Evolutionary conservation across 2,797 vertebrate species (phyloP), one percentile per base, ranked within the genome.

Genomic region (Hoplostethus atlanticus): DNA sequence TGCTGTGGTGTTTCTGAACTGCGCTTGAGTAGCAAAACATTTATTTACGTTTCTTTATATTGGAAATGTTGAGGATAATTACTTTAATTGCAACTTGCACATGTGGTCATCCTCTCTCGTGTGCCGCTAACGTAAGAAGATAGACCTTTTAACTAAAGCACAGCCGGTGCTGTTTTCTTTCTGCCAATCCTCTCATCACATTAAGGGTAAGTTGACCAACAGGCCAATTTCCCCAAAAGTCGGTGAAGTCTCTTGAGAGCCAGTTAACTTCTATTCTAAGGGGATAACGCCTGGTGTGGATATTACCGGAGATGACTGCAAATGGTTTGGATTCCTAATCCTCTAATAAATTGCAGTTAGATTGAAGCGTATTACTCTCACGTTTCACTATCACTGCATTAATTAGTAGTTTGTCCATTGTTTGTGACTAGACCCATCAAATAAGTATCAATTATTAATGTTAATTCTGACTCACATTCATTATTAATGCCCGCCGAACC

Each of bases 381-480:
- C 53, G 50, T 74, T 65, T 73, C 10, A 46, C 30, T 62, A 30
- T 68, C 42, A 11, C 67, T 65, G 84, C 67, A 65, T 80, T 84
- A 85, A 85, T 82, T 81, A 68, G 51, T 25, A 42, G 76, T 65
- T 76, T 46, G 44, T 62, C 42, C 38, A 48, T 63, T 87, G 77
- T 87, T 86, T 84, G 73, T 64, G 78, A 83, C 77, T 46, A 5
- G n/a, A 69, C 70, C 71, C 30, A 2, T 80, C 73, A 80, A 77
- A 68, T 91, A 84, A 80, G 81, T 25, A 76, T 90, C 57, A 38
- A 92, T 91, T 77, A 91, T 89, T 87, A 34, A 93, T 67, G 67
- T 60, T 38, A 60, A 69, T 83, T 85, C 68, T 72, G 71, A 81
- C 36, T 63, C 21, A 55, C 53, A 90, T 93, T 48, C 56, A 88